Evolutionary conservation across 2,113 vertebrate species (phyloP), one percentile per base, ranked within the genome.

Genomic region (Prunella himalayana): DNA sequence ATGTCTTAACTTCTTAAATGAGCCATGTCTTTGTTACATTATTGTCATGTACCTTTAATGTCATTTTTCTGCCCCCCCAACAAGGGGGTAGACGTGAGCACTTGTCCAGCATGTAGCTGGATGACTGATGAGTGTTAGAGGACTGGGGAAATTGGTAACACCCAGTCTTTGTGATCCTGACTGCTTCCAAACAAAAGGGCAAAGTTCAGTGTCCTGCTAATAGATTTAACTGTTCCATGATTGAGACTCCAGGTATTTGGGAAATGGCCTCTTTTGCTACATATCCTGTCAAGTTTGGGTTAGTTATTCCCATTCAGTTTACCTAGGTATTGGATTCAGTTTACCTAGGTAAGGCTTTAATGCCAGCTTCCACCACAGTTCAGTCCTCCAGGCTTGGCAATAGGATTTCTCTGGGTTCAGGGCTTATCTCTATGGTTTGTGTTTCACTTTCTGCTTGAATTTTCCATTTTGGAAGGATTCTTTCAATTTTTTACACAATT

Each of bases 151-250:
- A 41, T 3, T 3, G 66, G 71, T 68, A 73, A 88, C 54, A 66
- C 56, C 56, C 86, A 63, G 47, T 51, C 68, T 83, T 80, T 93
- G 88, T 86, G 60, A 73, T 73, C 47, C 50, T 73, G 60, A 3
- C 51, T 56, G 73, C 82, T 28, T 83, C 37, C 33, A 72, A 81
- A 83, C 80, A 80, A 77, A 89, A 72, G 63, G 59, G 20, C 42
- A 17, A 18, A 59, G 33, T 78, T 83, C 80, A 73, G 39, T 39
- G 50, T 90, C 75, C 75, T 80, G 76, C 14, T 80, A 78, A 85
- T 65, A 50, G 59, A 24, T n/a, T 82, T 90, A 66, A 80, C 44
- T 76, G 63, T 54, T 86, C 54, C 15, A 1, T 73, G 57, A 88
- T 11, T 47, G 69, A 94, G 83, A 66, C 30, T 60, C 27, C 69